phyloP scores from a whole-genome alignment of 2,888 invertebrate genomes.

The Cataglyphis livida region DNA sequence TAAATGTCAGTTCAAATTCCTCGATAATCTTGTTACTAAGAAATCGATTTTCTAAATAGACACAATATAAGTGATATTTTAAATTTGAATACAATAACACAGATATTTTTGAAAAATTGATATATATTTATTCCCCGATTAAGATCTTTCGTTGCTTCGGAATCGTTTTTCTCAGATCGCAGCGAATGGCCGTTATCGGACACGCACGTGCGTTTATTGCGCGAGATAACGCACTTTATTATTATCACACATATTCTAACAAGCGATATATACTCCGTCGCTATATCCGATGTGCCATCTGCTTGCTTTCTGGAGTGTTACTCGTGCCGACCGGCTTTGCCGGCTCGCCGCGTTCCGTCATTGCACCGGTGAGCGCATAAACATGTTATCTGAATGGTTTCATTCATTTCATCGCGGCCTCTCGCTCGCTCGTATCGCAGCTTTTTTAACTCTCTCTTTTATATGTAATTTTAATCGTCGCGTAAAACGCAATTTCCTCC shows the following conservation, averaged over 20 bases:
- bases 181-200: conserved; percentile 14
- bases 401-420: conserved; percentile 73
- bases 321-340: conserved; percentile 66
- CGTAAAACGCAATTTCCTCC: conserved; percentile 40
- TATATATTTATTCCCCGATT: background rate
- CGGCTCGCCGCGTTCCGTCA: conserved; percentile 51
- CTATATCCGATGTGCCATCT: conserved; percentile 61
- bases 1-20: background rate
- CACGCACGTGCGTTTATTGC: conserved; percentile 59
- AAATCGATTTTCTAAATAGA: background rate
- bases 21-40: background rate
- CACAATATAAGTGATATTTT: background rate
- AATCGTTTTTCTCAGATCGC: conserved; percentile 4
- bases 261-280: conserved; percentile 65
- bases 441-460: conserved; percentile 17
- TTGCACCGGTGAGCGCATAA: conserved; percentile 72
- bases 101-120: background rate
- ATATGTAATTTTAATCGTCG: conserved; percentile 54
- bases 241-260: conserved; percentile 64
- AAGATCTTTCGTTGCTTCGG: background rate
- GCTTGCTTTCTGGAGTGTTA: conserved; percentile 71
- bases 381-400: conserved; percentile 78
- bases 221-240: conserved; percentile 72
- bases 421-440: background rate
- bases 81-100: background rate